Percentiles rank a stretch among this genome's conserved stretches.
Conservation (phyloP, 2,888 invertebrate species). For the Nebria brevicollis region DNA sequence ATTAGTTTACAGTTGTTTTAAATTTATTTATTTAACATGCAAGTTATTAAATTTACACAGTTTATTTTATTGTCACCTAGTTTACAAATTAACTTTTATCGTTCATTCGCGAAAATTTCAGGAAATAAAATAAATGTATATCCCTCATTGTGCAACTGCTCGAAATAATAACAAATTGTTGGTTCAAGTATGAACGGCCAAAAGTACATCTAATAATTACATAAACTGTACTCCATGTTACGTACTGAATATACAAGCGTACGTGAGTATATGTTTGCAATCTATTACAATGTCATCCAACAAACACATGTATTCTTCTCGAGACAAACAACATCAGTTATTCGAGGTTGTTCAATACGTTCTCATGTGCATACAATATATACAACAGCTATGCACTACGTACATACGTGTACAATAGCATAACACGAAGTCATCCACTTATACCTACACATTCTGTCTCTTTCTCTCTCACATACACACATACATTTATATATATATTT, state of each 20-base stretch:
- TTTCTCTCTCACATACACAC: background rate
- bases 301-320: slow-evolving; percentile 12
- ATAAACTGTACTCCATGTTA: background rate
- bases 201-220: background rate
- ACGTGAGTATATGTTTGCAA: background rate
- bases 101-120: too few relatives aligned
- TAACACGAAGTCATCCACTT: slow-evolving; percentile 9
- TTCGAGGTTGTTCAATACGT: slow-evolving; percentile 5
- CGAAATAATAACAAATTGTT: too few relatives aligned
- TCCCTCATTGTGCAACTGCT: too few relatives aligned
- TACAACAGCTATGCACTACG: background rate
- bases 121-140: too few relatives aligned
- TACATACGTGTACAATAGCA: background rate
- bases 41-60: too few relatives aligned
- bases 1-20: too few relatives aligned
- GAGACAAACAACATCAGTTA: slow-evolving; percentile 20
- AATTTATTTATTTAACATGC: too few relatives aligned
- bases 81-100: too few relatives aligned
- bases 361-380: background rate
- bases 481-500: background rate
- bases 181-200: background rate
- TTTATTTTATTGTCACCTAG: too few relatives aligned
- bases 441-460: background rate
- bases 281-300: slow-evolving; percentile 7
- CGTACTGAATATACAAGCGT: background rate